Evolutionary conservation across 2,888 invertebrate genomes (phyloP), one percentile per base, ranked within the genome.

Genomic region (Leptinotarsa haldemani): DNA sequence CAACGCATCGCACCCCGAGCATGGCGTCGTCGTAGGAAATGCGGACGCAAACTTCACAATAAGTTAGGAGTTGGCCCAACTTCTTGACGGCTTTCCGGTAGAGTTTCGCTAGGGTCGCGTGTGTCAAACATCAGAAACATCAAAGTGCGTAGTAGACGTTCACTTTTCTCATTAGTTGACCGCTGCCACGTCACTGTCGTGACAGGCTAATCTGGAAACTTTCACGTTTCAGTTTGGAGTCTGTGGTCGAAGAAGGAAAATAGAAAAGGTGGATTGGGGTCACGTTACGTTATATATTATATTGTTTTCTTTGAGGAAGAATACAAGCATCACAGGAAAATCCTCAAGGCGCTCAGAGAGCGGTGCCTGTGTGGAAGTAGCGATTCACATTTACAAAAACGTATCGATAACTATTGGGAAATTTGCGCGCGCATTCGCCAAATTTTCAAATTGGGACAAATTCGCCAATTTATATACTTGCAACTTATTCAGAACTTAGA

Each of bases 161-260:
- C 61, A 61, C 61, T 61, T 61, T 61, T 40, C 40, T 61, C 30
- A 61, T 61, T 61, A 61, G 40, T 61, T 40, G 61, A 61, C 61
- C 61, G 18, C 61, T n/a, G 61, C 25, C 61, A 61, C 61, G 61
- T 61, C 61, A 61, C 61, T 61, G 61, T 9, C 61, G 2, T 40
- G 61, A 30, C 61, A 61, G 61, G 16, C 16, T 16, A 9, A 61
- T 15, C 12, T n/a, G 61, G 30, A 13, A 61, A 61, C 18, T 61
- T 61, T 61, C 0, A 16, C n/a, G 40, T 3, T n/a, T 30, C 61
- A 20, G 22, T 56, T 22, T 4, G 56, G 4, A 22, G 20, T 56
- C 20, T 4, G 4, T 13, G 4, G 56, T 25, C 22, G 20, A 20
- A 22, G n/a, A 50, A 15, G n/a, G 7, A 50, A 16, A 7, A 50